Evolutionary conservation across 2,113 vertebrate genomes (phyloP).

Genomic region (Rhombomys opimus): DNA sequence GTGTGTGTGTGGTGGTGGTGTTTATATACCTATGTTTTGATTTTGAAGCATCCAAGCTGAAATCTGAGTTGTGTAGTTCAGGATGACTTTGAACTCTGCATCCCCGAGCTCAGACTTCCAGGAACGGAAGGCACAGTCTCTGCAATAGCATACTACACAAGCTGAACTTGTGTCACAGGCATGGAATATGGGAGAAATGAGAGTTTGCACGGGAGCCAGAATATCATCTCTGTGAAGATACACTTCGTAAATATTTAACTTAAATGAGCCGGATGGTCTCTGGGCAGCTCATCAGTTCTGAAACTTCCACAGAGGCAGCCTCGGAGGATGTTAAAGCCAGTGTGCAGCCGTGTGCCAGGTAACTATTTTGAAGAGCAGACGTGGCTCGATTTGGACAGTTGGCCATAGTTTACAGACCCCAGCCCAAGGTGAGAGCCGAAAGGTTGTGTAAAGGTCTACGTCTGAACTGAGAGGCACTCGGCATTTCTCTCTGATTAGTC

Average conservation of each 20-base stretch:
- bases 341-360: not conserved
- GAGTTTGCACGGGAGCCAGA: not conserved
- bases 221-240: not conserved
- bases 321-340: not conserved
- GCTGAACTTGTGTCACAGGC: not conserved
- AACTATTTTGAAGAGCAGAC: slow-evolving; percentile 1
- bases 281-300: not conserved
- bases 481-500: not conserved
- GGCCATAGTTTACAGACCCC: not conserved
- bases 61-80: not conserved
- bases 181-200: not conserved
- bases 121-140: not conserved
- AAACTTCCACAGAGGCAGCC: not conserved
- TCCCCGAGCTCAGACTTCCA: not conserved
- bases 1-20: not conserved
- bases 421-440: not conserved
- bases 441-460: not conserved
- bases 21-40: not conserved
- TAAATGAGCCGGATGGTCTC: not conserved
- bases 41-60: not conserved
- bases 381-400: not conserved
- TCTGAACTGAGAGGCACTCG: not conserved
- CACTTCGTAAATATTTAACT: not conserved
- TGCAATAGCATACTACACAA: not conserved
- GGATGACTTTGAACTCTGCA: not conserved